phyloP scores from a whole-genome alignment of 1,140 invertebrate genomes.

The Lepidurus apus region DNA sequence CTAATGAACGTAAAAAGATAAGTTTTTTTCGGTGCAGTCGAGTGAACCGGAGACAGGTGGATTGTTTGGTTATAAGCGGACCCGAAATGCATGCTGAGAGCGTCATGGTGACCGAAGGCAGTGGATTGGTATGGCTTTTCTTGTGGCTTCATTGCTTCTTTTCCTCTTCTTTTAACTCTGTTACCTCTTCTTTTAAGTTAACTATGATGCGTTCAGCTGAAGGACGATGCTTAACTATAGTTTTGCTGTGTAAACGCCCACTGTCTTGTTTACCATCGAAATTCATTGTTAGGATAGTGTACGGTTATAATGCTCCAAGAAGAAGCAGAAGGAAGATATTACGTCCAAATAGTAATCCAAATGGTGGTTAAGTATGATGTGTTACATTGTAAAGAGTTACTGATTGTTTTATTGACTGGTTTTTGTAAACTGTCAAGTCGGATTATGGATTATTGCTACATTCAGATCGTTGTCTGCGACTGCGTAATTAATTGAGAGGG shows the following conservation, averaged over 20 bases:
- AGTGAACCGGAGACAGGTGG: conserved; percentile 8
- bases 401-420: too few species aligned
- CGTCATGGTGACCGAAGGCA: conserved; percentile 28
- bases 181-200: not conserved
- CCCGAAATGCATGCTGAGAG: not conserved
- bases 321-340: too few species aligned
- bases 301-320: too few species aligned
- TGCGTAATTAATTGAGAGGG: not conserved
- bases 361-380: too few species aligned
- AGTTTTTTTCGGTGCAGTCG: not conserved
- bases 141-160: not conserved
- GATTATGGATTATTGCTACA: too few species aligned
- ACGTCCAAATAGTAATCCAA: too few species aligned
- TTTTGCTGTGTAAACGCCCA: too few species aligned
- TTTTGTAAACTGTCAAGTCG: too few species aligned
- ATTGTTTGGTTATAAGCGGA: conserved; percentile 2
- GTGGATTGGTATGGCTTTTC: conserved; percentile 27
- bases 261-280: not conserved
- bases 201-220: not conserved
- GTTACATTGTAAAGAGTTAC: too few species aligned
- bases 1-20: too few species aligned
- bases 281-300: not conserved
- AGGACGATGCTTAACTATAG: too few species aligned
- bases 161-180: not conserved
- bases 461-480: not conserved